Conservation (phyloP, 2,888 invertebrate species). For the Acanthopleura granulata region DNA sequence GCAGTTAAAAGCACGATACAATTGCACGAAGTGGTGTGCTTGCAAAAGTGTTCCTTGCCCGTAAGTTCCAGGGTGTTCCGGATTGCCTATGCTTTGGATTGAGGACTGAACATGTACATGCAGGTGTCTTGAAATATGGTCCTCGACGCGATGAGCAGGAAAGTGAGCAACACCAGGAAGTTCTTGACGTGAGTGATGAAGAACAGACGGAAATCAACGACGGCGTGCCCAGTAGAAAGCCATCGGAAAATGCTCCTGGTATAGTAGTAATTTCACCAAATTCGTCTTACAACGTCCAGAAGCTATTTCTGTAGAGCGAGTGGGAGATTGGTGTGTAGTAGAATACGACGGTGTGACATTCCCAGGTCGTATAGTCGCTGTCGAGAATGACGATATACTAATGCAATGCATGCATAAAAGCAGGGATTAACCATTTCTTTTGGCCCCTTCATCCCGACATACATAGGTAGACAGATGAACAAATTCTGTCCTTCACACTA, state of each 20-base stretch:
- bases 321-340: neutral
- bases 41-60: neutral
- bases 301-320: neutral
- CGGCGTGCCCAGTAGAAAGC: too few species aligned
- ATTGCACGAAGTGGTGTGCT: neutral
- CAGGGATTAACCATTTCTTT: neutral
- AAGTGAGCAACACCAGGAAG: too few species aligned
- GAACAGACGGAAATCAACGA: too few species aligned
- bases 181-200: too few species aligned
- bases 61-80: neutral
- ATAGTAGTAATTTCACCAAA: too few species aligned
- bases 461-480: neutral
- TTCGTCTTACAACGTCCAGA: neutral
- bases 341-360: neutral
- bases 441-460: neutral
- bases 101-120: too few species aligned
- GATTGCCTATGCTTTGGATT: constrained; percentile 1
- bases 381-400: neutral
- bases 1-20: constrained; percentile 8
- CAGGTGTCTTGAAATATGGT: neutral
- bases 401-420: neutral
- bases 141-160: neutral
- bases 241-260: too few species aligned
- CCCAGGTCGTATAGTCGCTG: neutral
- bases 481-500: neutral